A percentile compares a stretch with the other conserved stretches of the same genome.
Conservation (phyloP, 2,113 vertebrate genomes). For the Pelobates fuscus region DNA sequence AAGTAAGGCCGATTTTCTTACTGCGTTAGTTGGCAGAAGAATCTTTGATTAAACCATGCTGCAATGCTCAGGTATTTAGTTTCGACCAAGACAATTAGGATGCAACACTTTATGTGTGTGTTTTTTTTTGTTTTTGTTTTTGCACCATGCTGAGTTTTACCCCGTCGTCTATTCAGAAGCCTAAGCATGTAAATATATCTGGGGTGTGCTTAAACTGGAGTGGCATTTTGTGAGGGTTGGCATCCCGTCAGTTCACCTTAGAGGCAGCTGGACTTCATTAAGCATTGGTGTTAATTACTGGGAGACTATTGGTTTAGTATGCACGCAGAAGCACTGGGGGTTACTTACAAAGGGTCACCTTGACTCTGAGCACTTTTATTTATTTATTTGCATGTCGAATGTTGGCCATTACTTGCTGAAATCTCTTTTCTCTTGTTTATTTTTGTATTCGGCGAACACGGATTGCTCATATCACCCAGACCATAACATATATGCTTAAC, state of each 20-base stretch:
- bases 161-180: not conserved
- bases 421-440: not conserved
- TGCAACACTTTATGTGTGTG: no score
- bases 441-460: not conserved
- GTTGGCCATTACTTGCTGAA: slow-evolving; percentile 6
- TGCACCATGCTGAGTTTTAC: no score
- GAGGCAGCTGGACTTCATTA: slow-evolving; percentile 98
- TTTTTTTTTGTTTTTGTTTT: no score
- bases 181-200: not conserved
- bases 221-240: slow-evolving; percentile 71
- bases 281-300: slow-evolving; percentile 95
- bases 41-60: no score
- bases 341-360: slow-evolving; percentile 79
- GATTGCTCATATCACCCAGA: not conserved
- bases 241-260: slow-evolving; percentile 77
- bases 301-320: slow-evolving; percentile 75
- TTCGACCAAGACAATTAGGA: no score
- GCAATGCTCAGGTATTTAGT: no score
- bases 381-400: slow-evolving; percentile 28
- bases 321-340: slow-evolving; percentile 73
- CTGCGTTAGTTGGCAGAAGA: no score
- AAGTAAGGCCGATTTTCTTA: no score
- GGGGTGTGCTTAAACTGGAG: slow-evolving; percentile 52
- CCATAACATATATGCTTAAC: not conserved
- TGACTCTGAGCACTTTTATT: slow-evolving; percentile 68